Base-by-base conservation (phyloP, 2,797 vertebrate species). In the Thunnus albacares region DNA sequence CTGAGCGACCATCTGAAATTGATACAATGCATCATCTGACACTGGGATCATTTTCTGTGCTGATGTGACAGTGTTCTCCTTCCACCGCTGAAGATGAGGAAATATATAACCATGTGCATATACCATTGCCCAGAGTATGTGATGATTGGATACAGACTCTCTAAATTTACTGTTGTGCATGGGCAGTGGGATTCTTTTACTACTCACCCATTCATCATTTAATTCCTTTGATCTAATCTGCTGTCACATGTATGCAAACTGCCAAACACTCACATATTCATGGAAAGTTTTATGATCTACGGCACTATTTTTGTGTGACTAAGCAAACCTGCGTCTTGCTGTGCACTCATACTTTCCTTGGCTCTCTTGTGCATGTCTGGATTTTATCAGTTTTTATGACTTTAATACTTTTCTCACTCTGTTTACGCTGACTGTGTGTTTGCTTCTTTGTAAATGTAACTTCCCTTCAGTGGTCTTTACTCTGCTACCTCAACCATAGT, bases 11-110 rank as follows among this genome's bases (percentile, higher is more conserved):
- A 57, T 82, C 70, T 67, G 69, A 94, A 92, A 92, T 91, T 90
- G 84, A 88, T 83, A 68, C 60, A 14, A 90, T 91, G 90, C 82
- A 92, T 94, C 90, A 90, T 85, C 75, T 84, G 80, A 66, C 67
- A 56, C 18, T 35, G 57, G 79, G 61, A 77, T 90, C 5, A 57
- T 89, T 87, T 71, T 71, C 38, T 35, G 43, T 58, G 66, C 80
- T 61, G 59, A 53, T 49, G 72, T 55, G 45, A 79, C 57, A 64
- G 61, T 35, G 67, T 79, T 84, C 45, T 60, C 12, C 22, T 61
- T 47, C 57, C 61, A 67, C 73, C 24, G 66, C 47, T 45, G 64
- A 77, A 56, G 55, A 89, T 65, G 77, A 80, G 14, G 62, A 75
- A 71, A 77, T 77, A 52, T 73, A 26, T 38, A 80, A 53, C 66